These are phyloP conservation scores for Malacoraja senta DNA, from an alignment of 2,797 vertebrate genomes.

Conservation along the genomic window DNA sequence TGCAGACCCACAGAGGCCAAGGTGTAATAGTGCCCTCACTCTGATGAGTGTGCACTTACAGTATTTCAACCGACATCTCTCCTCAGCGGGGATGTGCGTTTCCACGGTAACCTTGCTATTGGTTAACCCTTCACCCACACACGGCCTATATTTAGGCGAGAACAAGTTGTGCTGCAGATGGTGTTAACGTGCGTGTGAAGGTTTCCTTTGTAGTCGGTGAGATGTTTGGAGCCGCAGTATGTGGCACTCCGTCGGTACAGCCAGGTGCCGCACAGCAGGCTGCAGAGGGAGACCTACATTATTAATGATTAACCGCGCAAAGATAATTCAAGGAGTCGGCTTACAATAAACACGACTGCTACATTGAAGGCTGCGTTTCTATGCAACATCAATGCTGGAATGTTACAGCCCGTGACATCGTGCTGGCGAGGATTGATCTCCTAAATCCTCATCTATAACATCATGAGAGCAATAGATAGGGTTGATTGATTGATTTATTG, in stretches of 20 bases:
- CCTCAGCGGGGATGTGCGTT: neutral
- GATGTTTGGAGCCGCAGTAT: neutral
- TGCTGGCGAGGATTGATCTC: neutral
- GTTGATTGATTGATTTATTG: no score
- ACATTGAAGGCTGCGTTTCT: neutral
- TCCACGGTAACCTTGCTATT: constrained; percentile 26
- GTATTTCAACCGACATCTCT: neutral
- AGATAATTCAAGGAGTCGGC: neutral
- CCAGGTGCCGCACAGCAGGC: constrained; percentile 6
- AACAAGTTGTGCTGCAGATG: neutral
- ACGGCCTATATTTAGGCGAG: constrained; percentile 19
- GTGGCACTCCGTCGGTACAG: neutral
- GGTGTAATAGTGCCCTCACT: neutral
- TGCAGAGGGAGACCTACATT: neutral
- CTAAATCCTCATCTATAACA: no score
- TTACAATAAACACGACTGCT: neutral
- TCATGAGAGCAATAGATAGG: no score
- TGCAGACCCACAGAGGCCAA: neutral
- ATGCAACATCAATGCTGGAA: neutral
- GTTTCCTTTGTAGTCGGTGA: neutral
- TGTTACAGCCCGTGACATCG: neutral
- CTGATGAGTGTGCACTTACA: neutral
- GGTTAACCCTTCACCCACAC: constrained; percentile 35
- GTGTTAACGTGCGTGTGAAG: neutral
- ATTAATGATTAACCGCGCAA: neutral